Conservation (phyloP, 2,113 vertebrate genomes). For the Catharus minimus region DNA sequence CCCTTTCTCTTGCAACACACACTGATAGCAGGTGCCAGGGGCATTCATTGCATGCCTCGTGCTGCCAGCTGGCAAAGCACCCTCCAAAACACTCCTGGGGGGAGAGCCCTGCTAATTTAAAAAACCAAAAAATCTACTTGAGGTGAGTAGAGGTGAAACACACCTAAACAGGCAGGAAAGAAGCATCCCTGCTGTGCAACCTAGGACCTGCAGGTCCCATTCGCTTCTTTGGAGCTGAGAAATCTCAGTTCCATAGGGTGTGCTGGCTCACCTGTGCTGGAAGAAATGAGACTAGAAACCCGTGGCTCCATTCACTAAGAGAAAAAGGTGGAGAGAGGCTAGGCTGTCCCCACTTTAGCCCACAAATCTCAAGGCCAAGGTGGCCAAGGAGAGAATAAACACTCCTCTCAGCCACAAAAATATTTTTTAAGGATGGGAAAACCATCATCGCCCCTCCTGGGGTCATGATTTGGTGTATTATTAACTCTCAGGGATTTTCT, state of each 20-base stretch:
- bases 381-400: background rate
- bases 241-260: background rate
- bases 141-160: background rate
- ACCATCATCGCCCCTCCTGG: rapidly evolving
- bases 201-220: background rate
- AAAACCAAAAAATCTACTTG: background rate
- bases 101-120: background rate
- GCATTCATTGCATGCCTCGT: rapidly evolving
- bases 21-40: background rate
- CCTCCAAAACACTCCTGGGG: background rate
- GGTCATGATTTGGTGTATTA: background rate
- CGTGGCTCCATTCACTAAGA: background rate
- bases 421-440: background rate
- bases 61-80: background rate
- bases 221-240: rapidly evolving
- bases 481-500: background rate
- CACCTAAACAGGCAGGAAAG: background rate
- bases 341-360: background rate
- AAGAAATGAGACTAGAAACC: background rate
- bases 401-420: background rate
- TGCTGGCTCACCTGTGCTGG: background rate
- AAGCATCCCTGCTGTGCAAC: rapidly evolving
- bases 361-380: background rate
- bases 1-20: background rate
- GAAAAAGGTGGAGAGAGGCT: background rate